Evolutionary conservation across 1,140 invertebrate genomes (phyloP).

Genomic region (Drosophila simulans): DNA sequence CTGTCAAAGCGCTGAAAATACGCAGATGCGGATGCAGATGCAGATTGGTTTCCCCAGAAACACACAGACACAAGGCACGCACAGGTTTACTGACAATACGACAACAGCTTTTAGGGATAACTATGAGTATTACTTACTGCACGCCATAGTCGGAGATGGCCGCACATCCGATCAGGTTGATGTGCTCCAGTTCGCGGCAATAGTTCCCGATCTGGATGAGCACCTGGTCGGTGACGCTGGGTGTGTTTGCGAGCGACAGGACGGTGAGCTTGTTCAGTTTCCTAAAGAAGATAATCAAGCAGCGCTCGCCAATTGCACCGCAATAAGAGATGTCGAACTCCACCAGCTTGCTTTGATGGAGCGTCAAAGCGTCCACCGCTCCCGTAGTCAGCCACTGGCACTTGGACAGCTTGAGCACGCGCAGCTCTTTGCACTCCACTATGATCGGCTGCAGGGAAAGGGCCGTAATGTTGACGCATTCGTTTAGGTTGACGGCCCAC

Average conservation of each 20-base stretch:
- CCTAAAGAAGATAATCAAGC: slow-evolving; percentile 86
- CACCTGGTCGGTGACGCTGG: slow-evolving; percentile 86
- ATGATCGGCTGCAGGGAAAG: slow-evolving; percentile 86
- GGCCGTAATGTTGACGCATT: slow-evolving; percentile 86
- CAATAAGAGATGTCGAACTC: slow-evolving; percentile 87
- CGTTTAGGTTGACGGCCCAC: slow-evolving; percentile 85
- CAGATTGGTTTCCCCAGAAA: slow-evolving; percentile 35
- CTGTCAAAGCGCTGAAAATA: slow-evolving; percentile 85
- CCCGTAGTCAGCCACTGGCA: slow-evolving; percentile 87
- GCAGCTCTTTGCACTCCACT: slow-evolving; percentile 85
- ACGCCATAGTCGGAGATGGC: slow-evolving; percentile 86
- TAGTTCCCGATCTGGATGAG: slow-evolving; percentile 86
- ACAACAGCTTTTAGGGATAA: neutral
- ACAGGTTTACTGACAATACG: slow-evolving; percentile 23
- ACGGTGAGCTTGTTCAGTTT: slow-evolving; percentile 85
- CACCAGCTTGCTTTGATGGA: slow-evolving; percentile 85
- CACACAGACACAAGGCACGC: slow-evolving; percentile 27
- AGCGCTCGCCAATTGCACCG: slow-evolving; percentile 85
- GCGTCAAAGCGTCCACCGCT: slow-evolving; percentile 86
- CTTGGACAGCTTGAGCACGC: slow-evolving; percentile 85
- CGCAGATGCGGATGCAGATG: slow-evolving; percentile 45
- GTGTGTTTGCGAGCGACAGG: slow-evolving; percentile 86
- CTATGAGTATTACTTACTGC: slow-evolving; percentile 81
- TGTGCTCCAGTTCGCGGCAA: slow-evolving; percentile 85
- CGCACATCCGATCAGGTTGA: slow-evolving; percentile 86